Base-by-base conservation (phyloP, 1,140 invertebrate genomes). In the Diachasmimorpha longicaudata region DNA sequence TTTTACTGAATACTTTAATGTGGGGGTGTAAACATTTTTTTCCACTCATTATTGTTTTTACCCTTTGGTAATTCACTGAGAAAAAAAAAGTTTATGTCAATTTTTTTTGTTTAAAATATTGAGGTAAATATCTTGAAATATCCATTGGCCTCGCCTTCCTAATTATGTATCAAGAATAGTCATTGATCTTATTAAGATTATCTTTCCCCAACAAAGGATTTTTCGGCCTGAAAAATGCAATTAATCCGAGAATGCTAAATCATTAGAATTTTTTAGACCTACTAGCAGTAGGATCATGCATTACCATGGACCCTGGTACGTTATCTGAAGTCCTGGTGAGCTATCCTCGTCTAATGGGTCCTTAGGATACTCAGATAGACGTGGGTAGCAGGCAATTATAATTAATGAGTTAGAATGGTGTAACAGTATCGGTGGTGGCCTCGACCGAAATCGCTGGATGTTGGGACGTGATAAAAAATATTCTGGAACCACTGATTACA, bases 371-470 rank as follows among this genome's bases (percentile, higher is more conserved):
- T 70, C 39, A 23, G 14, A 37, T 25, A 39, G 55, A 55, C 23
- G 25, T 39, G 52, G 66, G 66, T 69, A 19, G 58, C 55, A 21
- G 13, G 73, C 36, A 75, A 75, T 75, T 58, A 75, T 75, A 70
- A 75, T 75, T 75, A 75, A 75, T 75, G 63, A 68, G 48, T 52
- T 19, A 46, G n/a, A 16, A 52, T 52, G 48, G 9, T 14, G 48
- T 52, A 52, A 52, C 16, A 52, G 0, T 52, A 14, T 6, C 48
- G 48, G 48, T 52, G 19, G 66, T 68, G 39, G 66, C 73, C 73
- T 75, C 73, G 73, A 75, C 73, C 73, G 73, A 70, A 70, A 75
- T 75, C 44, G 37, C 37, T 66, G 42, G n/a, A 37, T 68, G 42
- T 21, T 74, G 31, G 16, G 46, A 70, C 36, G 21, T 70, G 44